A percentile compares a stretch with the other conserved stretches of the same genome.
Evolutionary conservation across 1,140 invertebrate species (phyloP).

Genomic region (Drosophila eugracilis): DNA sequence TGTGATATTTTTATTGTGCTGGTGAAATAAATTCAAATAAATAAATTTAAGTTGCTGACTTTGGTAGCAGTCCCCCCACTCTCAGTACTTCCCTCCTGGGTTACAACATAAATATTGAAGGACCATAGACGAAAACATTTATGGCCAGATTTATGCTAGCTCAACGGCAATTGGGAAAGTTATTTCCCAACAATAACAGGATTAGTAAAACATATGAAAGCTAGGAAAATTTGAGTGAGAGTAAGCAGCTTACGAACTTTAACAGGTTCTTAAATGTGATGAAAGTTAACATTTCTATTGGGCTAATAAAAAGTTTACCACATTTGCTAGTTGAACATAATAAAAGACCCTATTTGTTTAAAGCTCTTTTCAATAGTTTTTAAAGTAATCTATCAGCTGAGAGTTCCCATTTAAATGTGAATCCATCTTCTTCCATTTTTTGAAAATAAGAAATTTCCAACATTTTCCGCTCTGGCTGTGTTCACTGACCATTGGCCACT

Average conservation of each 20-base stretch:
- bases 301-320: not conserved
- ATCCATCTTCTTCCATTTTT: slow-evolving; percentile 14
- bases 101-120: slow-evolving; percentile 66
- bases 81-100: too few relatives aligned
- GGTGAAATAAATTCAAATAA: slow-evolving; percentile 80
- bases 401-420: not conserved
- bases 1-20: slow-evolving; percentile 77
- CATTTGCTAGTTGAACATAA: not conserved
- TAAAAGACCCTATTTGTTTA: too few relatives aligned
- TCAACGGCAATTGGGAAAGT: slow-evolving; percentile 63
- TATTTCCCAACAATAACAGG: slow-evolving; percentile 37
- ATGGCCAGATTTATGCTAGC: slow-evolving; percentile 75
- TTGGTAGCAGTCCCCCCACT: too few relatives aligned
- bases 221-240: not conserved
- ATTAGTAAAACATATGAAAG: slow-evolving; percentile 22
- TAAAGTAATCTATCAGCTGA: not conserved
- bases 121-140: slow-evolving; percentile 62
- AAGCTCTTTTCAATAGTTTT: not conserved
- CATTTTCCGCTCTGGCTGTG: slow-evolving; percentile 42
- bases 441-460: not conserved
- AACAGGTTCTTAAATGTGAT: not conserved
- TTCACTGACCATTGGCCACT: slow-evolving; percentile 32
- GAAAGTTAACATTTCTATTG: not conserved
- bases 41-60: slow-evolving; percentile 78
- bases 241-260: not conserved